Percentiles rank a stretch among this genome's conserved stretches.
These are phyloP conservation scores for Electrona antarctica DNA, from an alignment of 2,113 vertebrate species.

Conservation along the genomic window DNA sequence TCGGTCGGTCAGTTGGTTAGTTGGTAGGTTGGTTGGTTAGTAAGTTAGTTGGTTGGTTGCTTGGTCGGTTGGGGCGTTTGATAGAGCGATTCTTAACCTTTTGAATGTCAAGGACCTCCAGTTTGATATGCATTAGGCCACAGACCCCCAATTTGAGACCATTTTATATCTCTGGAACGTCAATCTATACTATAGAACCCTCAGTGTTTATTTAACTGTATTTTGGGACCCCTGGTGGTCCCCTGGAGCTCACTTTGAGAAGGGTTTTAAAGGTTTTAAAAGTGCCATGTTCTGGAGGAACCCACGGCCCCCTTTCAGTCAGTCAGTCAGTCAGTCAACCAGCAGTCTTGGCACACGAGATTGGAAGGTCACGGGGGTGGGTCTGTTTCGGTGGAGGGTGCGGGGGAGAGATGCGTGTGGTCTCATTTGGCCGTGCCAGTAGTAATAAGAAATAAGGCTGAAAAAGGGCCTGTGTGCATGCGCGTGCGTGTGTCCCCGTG, in stretches of 20 bases:
- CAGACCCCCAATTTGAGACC: too few species aligned
- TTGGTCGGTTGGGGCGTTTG: neutral
- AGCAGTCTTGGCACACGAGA: conserved; percentile 45
- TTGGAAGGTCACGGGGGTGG: conserved; percentile 40
- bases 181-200: too few species aligned
- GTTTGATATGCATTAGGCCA: too few species aligned
- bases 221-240: too few species aligned
- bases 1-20: conserved; percentile 31
- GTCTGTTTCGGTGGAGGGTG: neutral
- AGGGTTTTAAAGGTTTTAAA: conserved; percentile 35
- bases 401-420: conserved; percentile 50
- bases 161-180: too few species aligned
- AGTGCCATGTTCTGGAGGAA: conserved; percentile 48
- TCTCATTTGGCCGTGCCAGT: conserved; percentile 16
- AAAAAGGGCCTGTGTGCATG: too few species aligned
- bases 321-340: too few species aligned
- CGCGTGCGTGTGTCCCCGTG: too few species aligned
- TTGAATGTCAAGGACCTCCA: too few species aligned
- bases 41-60: conserved; percentile 15
- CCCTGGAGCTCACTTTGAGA: too few species aligned
- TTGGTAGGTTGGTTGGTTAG: conserved; percentile 8
- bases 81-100: neutral
- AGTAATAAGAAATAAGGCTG: too few species aligned
- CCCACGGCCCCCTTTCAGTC: conserved; percentile 45
- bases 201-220: too few species aligned